Conservation (phyloP, 2,888 invertebrate species). For the Dryobotodes eremita region DNA sequence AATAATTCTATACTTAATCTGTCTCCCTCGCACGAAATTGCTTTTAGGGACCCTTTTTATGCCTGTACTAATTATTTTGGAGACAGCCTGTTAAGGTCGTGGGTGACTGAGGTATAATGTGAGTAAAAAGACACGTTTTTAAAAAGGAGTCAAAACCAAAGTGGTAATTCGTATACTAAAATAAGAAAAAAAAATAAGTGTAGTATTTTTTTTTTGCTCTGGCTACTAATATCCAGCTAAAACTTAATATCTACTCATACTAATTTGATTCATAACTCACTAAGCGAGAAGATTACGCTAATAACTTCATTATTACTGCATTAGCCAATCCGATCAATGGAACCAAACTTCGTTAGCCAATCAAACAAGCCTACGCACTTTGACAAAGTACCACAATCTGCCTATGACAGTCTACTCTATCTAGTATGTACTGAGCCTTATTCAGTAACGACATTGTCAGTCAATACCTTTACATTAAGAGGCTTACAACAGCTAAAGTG, state of each 20-base stretch:
- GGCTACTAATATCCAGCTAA: too few species aligned
- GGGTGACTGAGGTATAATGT: conserved; percentile 20
- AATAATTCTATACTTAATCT: conserved; percentile 68
- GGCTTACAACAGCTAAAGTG: too few species aligned
- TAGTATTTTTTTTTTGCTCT: too few species aligned
- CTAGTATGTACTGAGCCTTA: conserved; percentile 26
- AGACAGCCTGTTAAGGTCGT: conserved; percentile 46
- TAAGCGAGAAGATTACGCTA: background rate
- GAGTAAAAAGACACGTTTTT: background rate
- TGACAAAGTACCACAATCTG: background rate
- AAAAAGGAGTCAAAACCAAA: background rate
- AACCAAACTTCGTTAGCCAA: conserved; percentile 25
- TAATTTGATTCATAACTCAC: background rate
- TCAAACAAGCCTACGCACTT: background rate
- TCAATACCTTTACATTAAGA: conserved; percentile 54
- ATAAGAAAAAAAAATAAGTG: background rate
- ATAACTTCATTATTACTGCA: conserved; percentile 17
- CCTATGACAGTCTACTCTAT: background rate
- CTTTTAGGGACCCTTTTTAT: conserved; percentile 67
- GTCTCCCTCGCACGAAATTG: conserved; percentile 61
- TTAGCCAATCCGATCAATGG: conserved; percentile 7
- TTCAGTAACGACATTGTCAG: conserved; percentile 23
- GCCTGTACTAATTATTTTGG: conserved; percentile 63
- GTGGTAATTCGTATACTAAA: background rate
- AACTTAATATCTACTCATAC: background rate